phyloP scores from a whole-genome alignment of 2,113 vertebrate species.

The Megaceryle maxima region DNA sequence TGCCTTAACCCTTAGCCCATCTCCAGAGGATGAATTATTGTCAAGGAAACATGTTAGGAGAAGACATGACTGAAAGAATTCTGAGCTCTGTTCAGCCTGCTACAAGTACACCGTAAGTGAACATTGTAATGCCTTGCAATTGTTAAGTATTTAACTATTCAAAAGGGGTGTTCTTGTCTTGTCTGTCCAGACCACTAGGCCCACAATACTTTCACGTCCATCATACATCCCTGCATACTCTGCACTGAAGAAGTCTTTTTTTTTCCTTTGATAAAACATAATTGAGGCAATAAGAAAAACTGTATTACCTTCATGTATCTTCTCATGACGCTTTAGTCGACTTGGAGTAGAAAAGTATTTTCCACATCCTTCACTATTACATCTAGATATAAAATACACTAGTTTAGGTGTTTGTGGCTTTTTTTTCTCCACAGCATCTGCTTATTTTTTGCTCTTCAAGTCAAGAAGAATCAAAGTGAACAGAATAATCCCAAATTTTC shows the following conservation, averaged over 20 bases:
- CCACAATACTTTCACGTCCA: not conserved
- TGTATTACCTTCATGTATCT: slow-evolving; percentile 82
- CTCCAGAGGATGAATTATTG: not conserved
- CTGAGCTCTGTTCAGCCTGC: not conserved
- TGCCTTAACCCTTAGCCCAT: not conserved
- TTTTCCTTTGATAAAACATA: not conserved
- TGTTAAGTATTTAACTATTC: not conserved
- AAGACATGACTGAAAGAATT: not conserved
- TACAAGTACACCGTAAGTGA: not conserved
- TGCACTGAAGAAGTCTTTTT: not conserved
- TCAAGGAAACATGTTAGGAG: not conserved
- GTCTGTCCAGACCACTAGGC: not conserved
- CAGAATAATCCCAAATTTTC: not conserved
- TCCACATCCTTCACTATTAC: slow-evolving; percentile 79
- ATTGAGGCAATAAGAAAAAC: not conserved
- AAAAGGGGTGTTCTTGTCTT: not conserved
- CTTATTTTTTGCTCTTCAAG: not conserved
- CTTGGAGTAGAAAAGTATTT: slow-evolving; percentile 75
- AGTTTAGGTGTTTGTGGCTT: not conserved
- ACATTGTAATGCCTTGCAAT: not conserved
- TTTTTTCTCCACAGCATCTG: not conserved
- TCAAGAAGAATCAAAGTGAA: not conserved
- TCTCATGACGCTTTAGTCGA: slow-evolving; percentile 82
- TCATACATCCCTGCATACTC: fast-evolving
- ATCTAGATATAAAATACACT: slow-evolving; percentile 73